Percentiles rank a stretch among this genome's conserved stretches.
phyloP scores from a whole-genome alignment of 2,888 invertebrate genomes.

The Drosophila borborema region DNA sequence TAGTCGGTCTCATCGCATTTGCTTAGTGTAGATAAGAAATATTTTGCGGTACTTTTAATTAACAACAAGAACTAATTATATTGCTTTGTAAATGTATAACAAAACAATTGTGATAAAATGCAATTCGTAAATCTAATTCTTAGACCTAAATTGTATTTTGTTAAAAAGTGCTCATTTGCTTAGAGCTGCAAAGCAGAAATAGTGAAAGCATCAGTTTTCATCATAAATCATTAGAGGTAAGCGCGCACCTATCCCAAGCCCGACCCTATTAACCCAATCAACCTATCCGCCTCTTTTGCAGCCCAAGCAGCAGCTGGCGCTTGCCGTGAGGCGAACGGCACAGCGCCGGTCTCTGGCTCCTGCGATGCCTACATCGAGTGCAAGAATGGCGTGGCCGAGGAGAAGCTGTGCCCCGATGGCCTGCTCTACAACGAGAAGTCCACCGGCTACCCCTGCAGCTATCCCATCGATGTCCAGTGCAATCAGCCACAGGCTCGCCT shows the following conservation, averaged over 20 bases:
- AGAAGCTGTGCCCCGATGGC: conserved; percentile 93
- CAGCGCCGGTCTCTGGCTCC: conserved; percentile 89
- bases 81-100: not conserved
- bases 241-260: conserved; percentile 43
- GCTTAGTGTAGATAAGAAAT: not conserved
- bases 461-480: conserved; percentile 93
- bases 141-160: conserved; percentile 5
- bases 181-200: conserved; percentile 3
- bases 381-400: conserved; percentile 90
- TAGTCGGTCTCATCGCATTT: no score
- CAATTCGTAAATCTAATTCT: no score
- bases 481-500: conserved; percentile 88
- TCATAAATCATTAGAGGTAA: conserved; percentile 82
- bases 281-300: conserved; percentile 60
- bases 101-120: not conserved
- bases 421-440: conserved; percentile 91
- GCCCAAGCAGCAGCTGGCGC: conserved; percentile 73
- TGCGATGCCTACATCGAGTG: conserved; percentile 92
- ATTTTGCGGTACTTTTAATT: not conserved
- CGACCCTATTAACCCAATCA: conserved; percentile 54
- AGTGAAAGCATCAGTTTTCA: conserved; percentile 53
- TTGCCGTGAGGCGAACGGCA: conserved; percentile 90
- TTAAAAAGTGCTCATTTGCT: conserved; percentile 10
- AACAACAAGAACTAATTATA: not conserved
- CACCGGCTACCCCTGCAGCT: conserved; percentile 91